Base-by-base conservation (phyloP, 1,140 invertebrate genomes). In the Ceratina australensis region DNA sequence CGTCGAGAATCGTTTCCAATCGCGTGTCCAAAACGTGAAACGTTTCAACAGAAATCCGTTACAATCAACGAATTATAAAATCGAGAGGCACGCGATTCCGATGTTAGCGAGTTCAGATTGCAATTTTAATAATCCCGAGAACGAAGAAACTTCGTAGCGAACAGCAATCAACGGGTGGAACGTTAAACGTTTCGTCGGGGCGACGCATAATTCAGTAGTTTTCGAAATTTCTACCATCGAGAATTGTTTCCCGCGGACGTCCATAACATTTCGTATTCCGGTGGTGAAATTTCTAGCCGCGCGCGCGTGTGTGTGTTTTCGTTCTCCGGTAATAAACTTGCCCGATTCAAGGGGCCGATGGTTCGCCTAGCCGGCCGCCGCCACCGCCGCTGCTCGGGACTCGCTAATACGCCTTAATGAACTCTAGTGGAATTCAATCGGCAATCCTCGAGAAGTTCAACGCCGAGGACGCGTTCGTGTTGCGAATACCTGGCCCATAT, bases 381-480 rank as follows among this genome's bases (percentile, higher is more conserved):
- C 3, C n/a, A n/a, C n/a, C n/a, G n/a, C n/a, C n/a, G n/a, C 33
- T 10, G 33, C 33, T 5, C 33, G 49, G 67, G 47, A n/a, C 59
- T 64, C 22, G 49, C 47, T 80, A 84, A 83, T 83, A 64, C 54
- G 52, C 72, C 66, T 73, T 83, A 83, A 83, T 84, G 78, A 84
- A 84, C 72, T 74, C 69, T 80, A 80, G 83, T 83, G 78, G 73
- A 83, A 84, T 83, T 82, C 78, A 84, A 84, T 84, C 73, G 65
- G 49, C 59, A 77, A 42, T 82, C 60, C 50, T 66, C 52, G 64
- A 72, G 72, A 81, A 83, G 59, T 84, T 75, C 47, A 18, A 26
- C 50, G 20, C 22, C 16, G n/a, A 28, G 54, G 77, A 79, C 68
- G 73, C 60, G 71, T 72, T 76, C 68, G 28, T 68, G 75, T 69